Percentiles rank a stretch among this genome's conserved stretches.
phyloP scores from a whole-genome alignment of 2,888 invertebrate species.

The Myopa tessellatipennis region DNA sequence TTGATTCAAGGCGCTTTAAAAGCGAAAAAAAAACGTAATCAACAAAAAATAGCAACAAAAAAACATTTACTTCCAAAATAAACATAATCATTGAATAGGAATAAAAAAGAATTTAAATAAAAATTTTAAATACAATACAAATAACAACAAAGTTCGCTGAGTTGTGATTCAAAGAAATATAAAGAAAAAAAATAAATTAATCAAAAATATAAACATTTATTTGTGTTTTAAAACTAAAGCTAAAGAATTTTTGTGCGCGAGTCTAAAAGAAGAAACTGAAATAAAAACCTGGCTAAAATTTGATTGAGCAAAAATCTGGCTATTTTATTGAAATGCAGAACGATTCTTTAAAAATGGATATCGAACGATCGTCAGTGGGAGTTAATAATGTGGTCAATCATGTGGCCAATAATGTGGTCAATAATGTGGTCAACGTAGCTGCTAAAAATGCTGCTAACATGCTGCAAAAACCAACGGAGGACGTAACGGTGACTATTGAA shows the following conservation, averaged over 20 bases:
- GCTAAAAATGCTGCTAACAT: neutral
- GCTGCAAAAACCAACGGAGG: too few species aligned
- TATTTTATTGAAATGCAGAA: neutral
- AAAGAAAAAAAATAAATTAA: neutral
- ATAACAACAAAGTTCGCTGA: too few species aligned
- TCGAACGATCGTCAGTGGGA: neutral
- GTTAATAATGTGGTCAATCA: constrained; percentile 9
- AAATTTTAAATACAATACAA: neutral
- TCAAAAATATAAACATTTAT: neutral
- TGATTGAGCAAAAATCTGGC: neutral
- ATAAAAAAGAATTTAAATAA: neutral
- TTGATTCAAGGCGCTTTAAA: too few species aligned
- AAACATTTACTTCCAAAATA: neutral
- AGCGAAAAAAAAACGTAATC: neutral
- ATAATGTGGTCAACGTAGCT: neutral
- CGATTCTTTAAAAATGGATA: neutral
- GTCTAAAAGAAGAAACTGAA: neutral
- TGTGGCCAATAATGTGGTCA: neutral
- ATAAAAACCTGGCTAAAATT: neutral
- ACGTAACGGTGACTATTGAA: neutral
- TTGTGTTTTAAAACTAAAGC: neutral
- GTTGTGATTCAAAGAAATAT: neutral
- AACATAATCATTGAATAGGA: neutral
- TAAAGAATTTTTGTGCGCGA: neutral
- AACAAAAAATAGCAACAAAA: neutral